Evolutionary conservation across 1,140 invertebrate genomes (phyloP).

Genomic region (Hesperophylax magnus): DNA sequence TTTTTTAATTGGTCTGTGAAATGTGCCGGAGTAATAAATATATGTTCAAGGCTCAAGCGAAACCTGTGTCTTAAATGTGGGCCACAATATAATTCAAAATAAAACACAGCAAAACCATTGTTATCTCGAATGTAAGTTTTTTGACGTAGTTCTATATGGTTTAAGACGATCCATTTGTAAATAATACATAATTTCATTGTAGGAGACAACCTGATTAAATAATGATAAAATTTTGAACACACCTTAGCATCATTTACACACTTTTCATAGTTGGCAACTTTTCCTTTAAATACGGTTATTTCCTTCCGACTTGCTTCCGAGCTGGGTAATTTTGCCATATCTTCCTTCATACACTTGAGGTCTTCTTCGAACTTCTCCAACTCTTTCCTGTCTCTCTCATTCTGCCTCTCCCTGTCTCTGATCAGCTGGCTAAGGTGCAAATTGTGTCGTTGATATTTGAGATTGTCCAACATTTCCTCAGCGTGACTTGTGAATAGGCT

Average conservation of each 20-base stretch:
- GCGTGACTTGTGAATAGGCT: constrained; percentile 61
- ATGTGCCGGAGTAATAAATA: no score
- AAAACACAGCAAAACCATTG: no score
- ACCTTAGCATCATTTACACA: constrained; percentile 64
- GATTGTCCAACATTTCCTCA: constrained; percentile 59
- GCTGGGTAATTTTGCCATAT: constrained; percentile 59
- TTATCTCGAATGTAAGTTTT: no score
- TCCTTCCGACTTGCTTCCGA: constrained; percentile 63
- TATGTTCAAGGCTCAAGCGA: no score
- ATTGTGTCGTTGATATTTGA: constrained; percentile 64
- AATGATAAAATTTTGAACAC: constrained; percentile 28
- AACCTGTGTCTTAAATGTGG: no score
- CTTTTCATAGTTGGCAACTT: constrained; percentile 63
- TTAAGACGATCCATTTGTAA: no score
- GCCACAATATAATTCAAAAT: no score
- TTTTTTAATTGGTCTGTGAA: no score
- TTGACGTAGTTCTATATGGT: no score
- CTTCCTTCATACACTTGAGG: constrained; percentile 61
- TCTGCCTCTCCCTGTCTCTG: constrained; percentile 60
- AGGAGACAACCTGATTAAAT: not conserved
- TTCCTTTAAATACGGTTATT: constrained; percentile 63
- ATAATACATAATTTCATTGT: no score
- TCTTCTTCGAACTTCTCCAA: constrained; percentile 63
- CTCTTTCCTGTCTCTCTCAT: constrained; percentile 62
- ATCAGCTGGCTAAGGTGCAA: constrained; percentile 64